Base-by-base conservation (phyloP, 1,140 invertebrate species). In the Carcinoscorpius rotundicauda region DNA sequence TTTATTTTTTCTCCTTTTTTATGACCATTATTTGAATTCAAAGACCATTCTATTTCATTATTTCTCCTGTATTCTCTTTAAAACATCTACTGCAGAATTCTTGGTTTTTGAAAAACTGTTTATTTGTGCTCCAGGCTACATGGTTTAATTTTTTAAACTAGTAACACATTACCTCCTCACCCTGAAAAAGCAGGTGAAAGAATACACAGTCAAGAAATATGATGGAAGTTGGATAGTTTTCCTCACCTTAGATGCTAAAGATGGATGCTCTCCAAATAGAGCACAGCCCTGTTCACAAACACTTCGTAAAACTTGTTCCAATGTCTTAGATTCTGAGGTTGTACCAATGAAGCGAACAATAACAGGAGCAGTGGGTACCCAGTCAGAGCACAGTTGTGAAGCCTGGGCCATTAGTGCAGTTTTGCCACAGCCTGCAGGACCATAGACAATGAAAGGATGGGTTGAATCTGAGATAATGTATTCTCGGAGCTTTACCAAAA, bases 401-500 rank as follows among this genome's bases (percentile, higher is more conserved):
- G 86, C 82, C 70, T 87, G 82, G 3, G 87, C 86, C 5, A 89
- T 77, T 4, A 91, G 76, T 4, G 87, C 85, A 3, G 86, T 88
- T 76, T 91, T 91, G 1, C 90, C 90, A 76, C 86, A 86, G 29
- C 89, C 90, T 8, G 83, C 80, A 51, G 84, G 82, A 0, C 89
- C 90, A 66, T 86, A 82, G n/a, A 93, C 74, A 9, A 91, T 81
- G 61, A 91, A 76, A 0, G 87, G 87, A 53, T 71, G 64, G 5
- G 67, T 70, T n/a, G 76, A 81, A 53, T 81, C 80, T 55, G 84
- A 82, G 3, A 78, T 80, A 5, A 89, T 77, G 71, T 91, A 89
- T n/a, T 73, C 71, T 64, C 77, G 76, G 49, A 79, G 73, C 51
- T 70, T 61, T 4, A 72, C 69, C 6, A 79, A 67, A 6, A 74